Conservation (phyloP, 2,113 vertebrate genomes). For the Oceanites oceanicus region DNA sequence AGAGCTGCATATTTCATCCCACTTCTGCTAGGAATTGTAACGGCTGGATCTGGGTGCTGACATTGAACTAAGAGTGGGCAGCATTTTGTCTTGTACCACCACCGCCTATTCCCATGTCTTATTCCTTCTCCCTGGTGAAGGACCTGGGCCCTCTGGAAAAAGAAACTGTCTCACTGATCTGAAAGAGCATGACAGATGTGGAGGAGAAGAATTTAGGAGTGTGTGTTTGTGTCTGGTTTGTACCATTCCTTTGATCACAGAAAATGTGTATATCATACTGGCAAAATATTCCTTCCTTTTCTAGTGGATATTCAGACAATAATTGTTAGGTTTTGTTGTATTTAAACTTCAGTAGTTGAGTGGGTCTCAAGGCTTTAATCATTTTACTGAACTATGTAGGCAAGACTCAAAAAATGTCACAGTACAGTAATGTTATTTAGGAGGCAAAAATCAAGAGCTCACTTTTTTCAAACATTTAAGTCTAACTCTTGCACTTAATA, state of each 20-base stretch:
- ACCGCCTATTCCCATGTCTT: constrained; percentile 5
- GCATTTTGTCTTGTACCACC: constrained; percentile 4
- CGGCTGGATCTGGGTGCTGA: neutral
- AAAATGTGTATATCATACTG: neutral
- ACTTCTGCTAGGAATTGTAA: constrained; percentile 6
- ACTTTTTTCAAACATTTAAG: neutral
- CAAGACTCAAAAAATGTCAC: neutral
- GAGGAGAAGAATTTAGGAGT: neutral
- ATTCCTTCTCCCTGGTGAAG: neutral
- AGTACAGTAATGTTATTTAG: neutral
- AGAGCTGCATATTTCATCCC: constrained; percentile 38
- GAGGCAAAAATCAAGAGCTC: neutral
- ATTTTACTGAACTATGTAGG: neutral
- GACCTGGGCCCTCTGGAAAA: neutral
- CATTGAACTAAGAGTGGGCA: neutral
- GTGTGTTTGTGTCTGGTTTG: neutral
- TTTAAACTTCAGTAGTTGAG: neutral
- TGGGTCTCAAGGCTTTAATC: neutral
- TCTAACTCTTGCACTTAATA: neutral
- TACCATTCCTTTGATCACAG: neutral
- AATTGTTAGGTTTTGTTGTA: neutral
- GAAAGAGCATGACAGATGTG: neutral
- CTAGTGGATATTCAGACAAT: neutral
- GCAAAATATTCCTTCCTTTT: neutral
- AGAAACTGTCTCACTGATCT: neutral